Base-by-base conservation (phyloP, 2,888 invertebrate genomes). In the Notodonta ziczac region DNA sequence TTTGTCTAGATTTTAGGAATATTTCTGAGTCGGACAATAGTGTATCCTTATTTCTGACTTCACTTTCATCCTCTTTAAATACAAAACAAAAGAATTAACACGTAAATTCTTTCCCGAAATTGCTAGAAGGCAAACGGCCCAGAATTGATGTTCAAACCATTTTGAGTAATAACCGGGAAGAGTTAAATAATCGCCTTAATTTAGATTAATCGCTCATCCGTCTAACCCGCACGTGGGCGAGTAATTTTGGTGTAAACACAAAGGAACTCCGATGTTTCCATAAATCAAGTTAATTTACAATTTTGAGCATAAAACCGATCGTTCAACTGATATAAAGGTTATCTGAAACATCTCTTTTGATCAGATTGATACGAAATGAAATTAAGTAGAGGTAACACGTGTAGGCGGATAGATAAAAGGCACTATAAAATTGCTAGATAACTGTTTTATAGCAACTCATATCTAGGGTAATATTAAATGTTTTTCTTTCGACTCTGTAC, bases 151-250 rank as follows among this genome's bases (percentile, higher is more conserved):
- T 61, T 63, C 68, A 50, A 63, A 62, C 58, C 67, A 64, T 78
- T 78, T 75, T 72, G 73, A 77, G 76, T 80, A 79, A 85, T 83
- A 78, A 78, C 76, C 74, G 76, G 80, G 77, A 81, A 88, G 89
- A 88, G 87, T 88, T 85, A 78, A 80, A 83, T 88, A 85, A 88
- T 86, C 80, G 81, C 74, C 83, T 83, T 89, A 88, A 89, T 90
- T 85, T 85, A 86, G 85, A 89, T 90, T 86, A 87, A 90, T 89
- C 80, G 83, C 76, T 78, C 80, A 74, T 84, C 83, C 79, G 78
- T 72, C 76, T 70, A 73, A 77, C 83, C 77, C 78, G 60, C 64
- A 73, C 73, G 81, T 80, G 77, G 76, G 81, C 73, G 76, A 78
- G 74, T 81, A 81, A 82, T 82, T 80, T 73, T 71, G 72, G 69